These are phyloP conservation scores for Julus scandinavius DNA, from an alignment of 2,888 invertebrate species.

Conservation along the genomic window DNA sequence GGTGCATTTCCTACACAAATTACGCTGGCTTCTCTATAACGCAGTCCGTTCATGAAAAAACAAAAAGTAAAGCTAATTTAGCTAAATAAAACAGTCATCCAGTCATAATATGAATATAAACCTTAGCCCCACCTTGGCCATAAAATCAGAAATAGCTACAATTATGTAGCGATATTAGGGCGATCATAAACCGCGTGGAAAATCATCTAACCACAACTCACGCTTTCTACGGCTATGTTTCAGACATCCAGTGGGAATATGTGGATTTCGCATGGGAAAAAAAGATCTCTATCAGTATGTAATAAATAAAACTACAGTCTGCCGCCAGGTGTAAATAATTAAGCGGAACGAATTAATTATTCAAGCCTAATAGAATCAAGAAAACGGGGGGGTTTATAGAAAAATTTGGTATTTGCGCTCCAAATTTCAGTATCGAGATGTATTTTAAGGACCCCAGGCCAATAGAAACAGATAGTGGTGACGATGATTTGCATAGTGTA, in stretches of 20 bases:
- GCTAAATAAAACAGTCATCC: background rate
- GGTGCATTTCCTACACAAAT: background rate
- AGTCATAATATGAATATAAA: background rate
- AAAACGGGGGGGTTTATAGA: background rate
- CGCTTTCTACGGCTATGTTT: background rate
- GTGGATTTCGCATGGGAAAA: background rate
- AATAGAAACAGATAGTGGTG: too few relatives aligned
- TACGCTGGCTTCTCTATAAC: background rate
- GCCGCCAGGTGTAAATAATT: conserved; percentile 18
- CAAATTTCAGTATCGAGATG: background rate
- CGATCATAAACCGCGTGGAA: background rate
- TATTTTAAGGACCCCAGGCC: background rate
- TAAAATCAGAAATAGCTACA: conserved; percentile 18
- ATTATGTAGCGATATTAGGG: background rate
- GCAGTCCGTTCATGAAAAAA: background rate
- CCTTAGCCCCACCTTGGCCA: background rate
- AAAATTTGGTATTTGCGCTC: background rate
- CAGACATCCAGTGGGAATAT: background rate
- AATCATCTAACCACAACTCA: background rate
- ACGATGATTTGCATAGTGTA: too few relatives aligned
- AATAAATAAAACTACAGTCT: background rate
- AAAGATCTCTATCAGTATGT: background rate
- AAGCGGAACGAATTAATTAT: background rate
- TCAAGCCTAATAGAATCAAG: background rate
- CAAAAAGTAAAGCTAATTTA: background rate